These are phyloP conservation scores for Myotis vivesi DNA, from an alignment of 2,797 vertebrate genomes.

Conservation along the genomic window DNA sequence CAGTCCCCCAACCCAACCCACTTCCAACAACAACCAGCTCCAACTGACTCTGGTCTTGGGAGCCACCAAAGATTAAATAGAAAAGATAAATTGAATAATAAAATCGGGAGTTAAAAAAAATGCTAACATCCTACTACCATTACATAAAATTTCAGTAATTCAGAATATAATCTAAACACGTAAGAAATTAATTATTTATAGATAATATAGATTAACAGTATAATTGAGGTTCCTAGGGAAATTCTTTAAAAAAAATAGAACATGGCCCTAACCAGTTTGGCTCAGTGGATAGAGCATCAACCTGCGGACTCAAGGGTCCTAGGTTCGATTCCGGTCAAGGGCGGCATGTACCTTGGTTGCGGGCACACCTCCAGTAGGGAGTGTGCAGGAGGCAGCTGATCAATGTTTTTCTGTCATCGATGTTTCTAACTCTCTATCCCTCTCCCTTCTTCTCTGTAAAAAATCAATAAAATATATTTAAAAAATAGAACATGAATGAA, in stretches of 20 bases:
- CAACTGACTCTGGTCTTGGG: conserved; percentile 77
- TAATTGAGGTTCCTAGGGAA: not conserved
- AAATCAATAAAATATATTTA: too few species aligned
- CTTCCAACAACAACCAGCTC: conserved; percentile 74
- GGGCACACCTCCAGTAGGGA: too few species aligned
- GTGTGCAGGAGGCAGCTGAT: too few species aligned
- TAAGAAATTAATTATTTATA: conserved; percentile 38
- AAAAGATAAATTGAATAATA: conserved; percentile 40
- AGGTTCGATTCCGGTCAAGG: too few species aligned
- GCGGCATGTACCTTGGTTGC: too few species aligned
- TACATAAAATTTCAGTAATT: conserved; percentile 9
- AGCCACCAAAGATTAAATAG: conserved; percentile 76
- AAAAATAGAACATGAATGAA: not conserved
- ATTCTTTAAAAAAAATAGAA: not conserved
- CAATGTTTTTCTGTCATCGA: too few species aligned
- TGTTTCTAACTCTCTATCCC: too few species aligned
- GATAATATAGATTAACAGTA: not conserved
- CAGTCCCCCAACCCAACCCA: conserved; percentile 45
- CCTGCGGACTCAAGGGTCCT: too few species aligned
- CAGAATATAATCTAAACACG: not conserved
- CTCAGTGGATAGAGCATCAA: too few species aligned
- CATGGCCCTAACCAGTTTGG: too few species aligned
- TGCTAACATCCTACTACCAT: not conserved
- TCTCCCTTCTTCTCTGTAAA: too few species aligned
- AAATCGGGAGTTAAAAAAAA: not conserved